Percentiles rank a stretch among this genome's conserved stretches.
Evolutionary conservation across 2,113 vertebrate species (phyloP).

Genomic region (Tretioscincus oriximinensis): DNA sequence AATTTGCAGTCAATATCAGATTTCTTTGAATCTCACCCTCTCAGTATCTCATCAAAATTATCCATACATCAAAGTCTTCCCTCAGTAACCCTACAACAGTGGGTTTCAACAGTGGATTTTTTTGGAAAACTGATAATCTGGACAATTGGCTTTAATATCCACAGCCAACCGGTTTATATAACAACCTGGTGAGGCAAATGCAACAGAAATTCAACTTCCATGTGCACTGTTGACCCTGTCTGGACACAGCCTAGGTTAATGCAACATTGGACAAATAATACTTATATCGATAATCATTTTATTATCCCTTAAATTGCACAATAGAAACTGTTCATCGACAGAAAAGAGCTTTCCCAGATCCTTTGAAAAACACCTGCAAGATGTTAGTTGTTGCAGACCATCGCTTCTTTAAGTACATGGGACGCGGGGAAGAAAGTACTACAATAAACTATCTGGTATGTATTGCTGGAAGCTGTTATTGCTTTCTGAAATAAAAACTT

Average conservation of each 20-base stretch:
- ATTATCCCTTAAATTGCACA: constrained; percentile 48
- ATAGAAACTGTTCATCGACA: constrained; percentile 72
- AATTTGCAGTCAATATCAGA: too few species aligned
- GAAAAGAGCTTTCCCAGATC: constrained; percentile 74
- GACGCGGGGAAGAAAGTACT: constrained; percentile 91
- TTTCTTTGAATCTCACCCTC: too few species aligned
- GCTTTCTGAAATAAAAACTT: not conserved
- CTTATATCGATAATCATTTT: constrained; percentile 34
- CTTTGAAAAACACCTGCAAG: constrained; percentile 89
- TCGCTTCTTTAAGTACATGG: constrained; percentile 94
- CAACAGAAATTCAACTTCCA: too few species aligned
- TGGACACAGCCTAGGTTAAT: not conserved
- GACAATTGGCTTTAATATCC: too few species aligned
- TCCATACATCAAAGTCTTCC: too few species aligned
- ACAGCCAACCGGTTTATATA: too few species aligned
- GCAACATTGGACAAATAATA: not conserved
- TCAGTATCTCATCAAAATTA: too few species aligned
- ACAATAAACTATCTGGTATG: constrained; percentile 95
- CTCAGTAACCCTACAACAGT: too few species aligned
- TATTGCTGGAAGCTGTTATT: not conserved
- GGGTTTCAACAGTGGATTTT: too few species aligned
- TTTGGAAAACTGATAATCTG: too few species aligned
- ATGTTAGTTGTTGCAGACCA: constrained; percentile 95
- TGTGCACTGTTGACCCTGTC: too few species aligned
- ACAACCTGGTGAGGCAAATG: too few species aligned